Base-by-base conservation (phyloP, 2,888 invertebrate species). In the Pyrgus malvae region DNA sequence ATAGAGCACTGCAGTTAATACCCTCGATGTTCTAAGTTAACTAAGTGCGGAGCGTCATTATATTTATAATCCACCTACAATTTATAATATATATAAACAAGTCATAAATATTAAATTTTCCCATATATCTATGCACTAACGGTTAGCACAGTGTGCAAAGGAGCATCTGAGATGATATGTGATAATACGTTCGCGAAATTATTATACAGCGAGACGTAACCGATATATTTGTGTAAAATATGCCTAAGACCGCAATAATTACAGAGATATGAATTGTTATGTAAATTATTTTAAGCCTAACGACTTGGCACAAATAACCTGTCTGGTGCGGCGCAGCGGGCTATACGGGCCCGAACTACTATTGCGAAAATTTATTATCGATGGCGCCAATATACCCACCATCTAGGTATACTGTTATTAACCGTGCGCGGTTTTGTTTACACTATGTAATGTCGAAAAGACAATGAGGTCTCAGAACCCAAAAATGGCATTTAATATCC, bases 341-440 rank as follows among this genome's bases (percentile, higher is more conserved):
- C 42, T 50, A 33, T 63, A 64, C 63, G 64, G 62, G 61, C 65
- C 61, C 65, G 38, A 62, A 69, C 69, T 72, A 64, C 70, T 68
- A 70, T 67, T 70, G 71, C 64, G 70, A 74, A 70, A 74, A 78
- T 78, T 74, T 80, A 78, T 72, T 70, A 72, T 70, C 70, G 65
- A 69, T 70, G 69, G 66, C 68, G 68, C 67, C 72, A 73, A 74
- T 76, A 78, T 75, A 62, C 58, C 65, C 61, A 55, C 61, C 56
- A 59, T 63, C 11, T 35, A 17, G n/a, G n/a, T n/a, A n/a, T n/a
- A 14, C 14, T 37, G 19, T 37, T 17, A 37, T 19, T 37, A 19
- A 35, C 35, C 6, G 35, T 35, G n/a, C 27, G 27, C n/a, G 27
- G 9, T 2, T 27, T 27, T 27, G 9, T 27, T n/a, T 35, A 16